Conservation (phyloP, 2,888 invertebrate genomes). For the Nasonia oneida region DNA sequence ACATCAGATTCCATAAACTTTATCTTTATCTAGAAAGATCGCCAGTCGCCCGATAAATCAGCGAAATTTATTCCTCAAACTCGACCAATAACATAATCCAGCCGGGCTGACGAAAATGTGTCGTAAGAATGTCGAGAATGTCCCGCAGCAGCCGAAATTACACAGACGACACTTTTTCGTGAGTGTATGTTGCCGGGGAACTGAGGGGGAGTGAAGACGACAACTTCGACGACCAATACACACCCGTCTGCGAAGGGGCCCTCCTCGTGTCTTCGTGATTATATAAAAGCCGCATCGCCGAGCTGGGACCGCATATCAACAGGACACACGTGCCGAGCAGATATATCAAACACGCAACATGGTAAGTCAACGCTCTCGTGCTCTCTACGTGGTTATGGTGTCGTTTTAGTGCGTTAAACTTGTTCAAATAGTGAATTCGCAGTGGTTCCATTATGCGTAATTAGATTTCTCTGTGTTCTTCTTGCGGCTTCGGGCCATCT, state of each 20-base stretch:
- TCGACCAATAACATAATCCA: neutral
- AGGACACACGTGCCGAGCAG: conserved; percentile 55
- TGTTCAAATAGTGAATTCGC: neutral
- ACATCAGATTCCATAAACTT: neutral
- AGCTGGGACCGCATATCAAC: conserved; percentile 49
- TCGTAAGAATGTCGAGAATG: conserved; percentile 51
- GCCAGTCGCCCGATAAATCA: conserved; percentile 7
- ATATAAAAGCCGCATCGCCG: conserved; percentile 62
- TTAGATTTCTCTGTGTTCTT: neutral
- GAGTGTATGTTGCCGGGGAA: neutral
- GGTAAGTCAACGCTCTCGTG: conserved; percentile 57
- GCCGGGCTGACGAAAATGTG: conserved; percentile 29
- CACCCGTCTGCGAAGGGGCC: conserved; percentile 25
- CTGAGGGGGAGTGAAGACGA: conserved; percentile 25
- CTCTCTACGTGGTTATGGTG: conserved; percentile 3
- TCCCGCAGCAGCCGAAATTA: conserved; percentile 17
- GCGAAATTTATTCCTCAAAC: conserved; percentile 37
- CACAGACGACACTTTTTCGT: neutral
- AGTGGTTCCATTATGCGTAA: neutral
- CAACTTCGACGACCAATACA: conserved; percentile 27
- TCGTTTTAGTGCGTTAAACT: neutral
- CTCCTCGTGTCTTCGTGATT: conserved; percentile 52
- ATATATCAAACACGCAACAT: conserved; percentile 39
- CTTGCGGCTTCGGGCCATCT: no score
- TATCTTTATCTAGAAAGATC: neutral